These are phyloP conservation scores for Trachurus trachurus DNA, from an alignment of 2,797 vertebrate genomes.

Conservation along the genomic window DNA sequence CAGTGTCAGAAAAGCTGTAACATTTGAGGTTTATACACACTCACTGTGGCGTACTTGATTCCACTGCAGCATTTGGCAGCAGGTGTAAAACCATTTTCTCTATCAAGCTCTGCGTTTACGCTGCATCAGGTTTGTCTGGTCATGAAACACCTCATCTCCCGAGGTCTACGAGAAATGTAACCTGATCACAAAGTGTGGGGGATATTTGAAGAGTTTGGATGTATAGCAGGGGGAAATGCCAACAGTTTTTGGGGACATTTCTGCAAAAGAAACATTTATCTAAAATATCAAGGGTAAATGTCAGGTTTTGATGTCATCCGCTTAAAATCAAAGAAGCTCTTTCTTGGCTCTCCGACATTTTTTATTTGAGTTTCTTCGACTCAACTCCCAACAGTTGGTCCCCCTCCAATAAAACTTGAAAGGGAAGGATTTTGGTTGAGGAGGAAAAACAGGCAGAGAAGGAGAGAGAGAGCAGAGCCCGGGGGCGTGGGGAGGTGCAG, in stretches of 20 bases:
- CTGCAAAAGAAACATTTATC: conserved; percentile 3
- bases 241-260: conserved; percentile 14
- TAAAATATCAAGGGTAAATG: conserved; percentile 29
- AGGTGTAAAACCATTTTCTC: conserved; percentile 4
- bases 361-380: conserved; percentile 18
- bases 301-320: conserved; percentile 35
- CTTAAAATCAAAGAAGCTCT: conserved; percentile 32
- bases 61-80: not conserved
- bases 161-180: not conserved
- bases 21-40: conserved; percentile 19
- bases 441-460: conserved; percentile 31
- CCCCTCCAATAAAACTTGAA: conserved; percentile 42
- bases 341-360: conserved; percentile 38
- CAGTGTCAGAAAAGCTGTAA: conserved; percentile 25
- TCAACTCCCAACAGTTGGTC: conserved; percentile 37
- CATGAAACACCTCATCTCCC: not conserved
- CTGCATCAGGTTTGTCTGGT: conserved; percentile 16
- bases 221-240: not conserved
- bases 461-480: conserved; percentile 18
- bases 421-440: conserved; percentile 33
- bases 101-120: conserved; percentile 19
- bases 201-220: conserved; percentile 1
- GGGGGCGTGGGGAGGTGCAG: not conserved
- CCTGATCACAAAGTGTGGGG: too few relatives aligned
- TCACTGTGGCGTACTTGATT: conserved; percentile 16